These are phyloP conservation scores for Eidolon helvum DNA, from an alignment of 2,113 vertebrate species.

Conservation along the genomic window DNA sequence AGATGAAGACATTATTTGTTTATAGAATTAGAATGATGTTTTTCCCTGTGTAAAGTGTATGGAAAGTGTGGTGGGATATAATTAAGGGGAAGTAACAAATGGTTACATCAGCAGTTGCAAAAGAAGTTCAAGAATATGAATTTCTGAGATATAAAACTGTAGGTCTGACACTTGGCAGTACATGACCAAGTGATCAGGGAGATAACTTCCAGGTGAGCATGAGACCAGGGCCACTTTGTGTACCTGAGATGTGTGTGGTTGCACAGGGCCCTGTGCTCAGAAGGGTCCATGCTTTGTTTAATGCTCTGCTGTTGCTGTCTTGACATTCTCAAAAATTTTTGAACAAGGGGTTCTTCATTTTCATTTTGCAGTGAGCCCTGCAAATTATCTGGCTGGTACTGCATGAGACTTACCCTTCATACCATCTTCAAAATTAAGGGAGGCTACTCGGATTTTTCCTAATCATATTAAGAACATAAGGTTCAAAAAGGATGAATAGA, in stretches of 20 bases:
- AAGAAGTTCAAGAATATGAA: background rate
- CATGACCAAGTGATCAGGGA: background rate
- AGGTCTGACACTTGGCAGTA: background rate
- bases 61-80: background rate
- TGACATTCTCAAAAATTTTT: background rate
- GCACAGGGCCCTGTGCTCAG: background rate
- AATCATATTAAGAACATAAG: background rate
- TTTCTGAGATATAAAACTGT: background rate
- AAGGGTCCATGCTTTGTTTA: background rate
- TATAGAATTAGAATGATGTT: background rate
- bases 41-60: background rate
- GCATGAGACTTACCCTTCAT: background rate
- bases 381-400: background rate
- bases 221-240: background rate
- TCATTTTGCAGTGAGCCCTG: background rate
- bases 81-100: background rate
- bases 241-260: background rate
- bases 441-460: background rate
- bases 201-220: background rate
- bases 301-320: background rate
- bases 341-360: background rate
- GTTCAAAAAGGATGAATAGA: background rate
- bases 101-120: background rate
- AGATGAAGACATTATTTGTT: constrained; percentile 32
- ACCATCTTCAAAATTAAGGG: background rate